phyloP scores from a whole-genome alignment of 2,888 invertebrate species.

The Glaucopsyche alexis region DNA sequence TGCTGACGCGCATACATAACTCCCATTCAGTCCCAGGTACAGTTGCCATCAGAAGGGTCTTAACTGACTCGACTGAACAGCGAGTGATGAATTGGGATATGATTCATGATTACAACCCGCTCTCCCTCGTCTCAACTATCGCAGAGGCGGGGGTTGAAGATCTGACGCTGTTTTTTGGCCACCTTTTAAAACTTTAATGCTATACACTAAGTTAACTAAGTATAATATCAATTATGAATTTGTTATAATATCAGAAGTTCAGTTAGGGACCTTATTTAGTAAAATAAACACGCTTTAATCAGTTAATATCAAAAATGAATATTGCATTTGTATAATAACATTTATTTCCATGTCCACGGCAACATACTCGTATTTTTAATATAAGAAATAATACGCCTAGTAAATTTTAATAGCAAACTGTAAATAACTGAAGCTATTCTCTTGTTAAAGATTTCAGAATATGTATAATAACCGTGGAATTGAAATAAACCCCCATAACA shows the following conservation, averaged over 20 bases:
- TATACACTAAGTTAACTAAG: too few species aligned
- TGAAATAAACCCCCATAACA: too few species aligned
- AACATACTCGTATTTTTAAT: neutral
- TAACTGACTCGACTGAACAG: constrained; percentile 80
- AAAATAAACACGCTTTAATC: too few species aligned
- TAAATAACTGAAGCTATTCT: neutral
- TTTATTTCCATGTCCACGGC: neutral
- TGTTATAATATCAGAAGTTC: too few species aligned
- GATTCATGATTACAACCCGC: constrained; percentile 61
- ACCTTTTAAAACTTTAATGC: constrained; percentile 34
- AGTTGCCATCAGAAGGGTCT: constrained; percentile 69
- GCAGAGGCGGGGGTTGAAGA: constrained; percentile 56
- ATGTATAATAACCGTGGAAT: too few species aligned
- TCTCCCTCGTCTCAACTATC: constrained; percentile 62
- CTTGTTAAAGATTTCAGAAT: neutral
- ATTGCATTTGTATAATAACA: too few species aligned
- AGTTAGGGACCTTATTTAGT: too few species aligned
- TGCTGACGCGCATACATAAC: constrained; percentile 35
- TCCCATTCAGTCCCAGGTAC: fast-evolving
- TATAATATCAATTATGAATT: too few species aligned
- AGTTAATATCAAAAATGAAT: too few species aligned
- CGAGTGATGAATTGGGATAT: constrained; percentile 68
- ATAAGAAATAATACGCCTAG: neutral
- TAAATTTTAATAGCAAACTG: constrained; percentile 8
- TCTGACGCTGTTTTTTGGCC: constrained; percentile 65